Base-by-base conservation (phyloP, 2,797 vertebrate species). In the Cetoscarus ocellatus region DNA sequence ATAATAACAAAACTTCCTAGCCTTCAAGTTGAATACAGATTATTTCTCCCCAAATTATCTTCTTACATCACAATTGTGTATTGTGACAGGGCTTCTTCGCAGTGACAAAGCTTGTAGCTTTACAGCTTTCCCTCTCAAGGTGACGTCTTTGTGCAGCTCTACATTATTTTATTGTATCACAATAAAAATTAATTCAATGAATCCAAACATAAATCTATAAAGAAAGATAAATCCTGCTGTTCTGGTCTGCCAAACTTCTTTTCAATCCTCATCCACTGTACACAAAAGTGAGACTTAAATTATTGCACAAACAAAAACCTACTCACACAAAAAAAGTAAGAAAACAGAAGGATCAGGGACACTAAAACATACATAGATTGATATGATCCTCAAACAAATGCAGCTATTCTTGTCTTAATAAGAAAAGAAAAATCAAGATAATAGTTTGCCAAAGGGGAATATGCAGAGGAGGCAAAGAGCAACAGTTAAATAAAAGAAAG, bases 381-480 rank as follows among this genome's bases (percentile, higher is more conserved):
- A 34, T 34, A 7, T 50, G 50, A 59, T 39, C 7, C 14, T 56
- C 34, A 56, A 65, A 59, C 10, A 70, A 36, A 59, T 54, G 12
- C 40, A 48, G 61, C n/a, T 53, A 27, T 40, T n/a, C 11, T 10
- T 6, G 3, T 47, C 40, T 50, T 3, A 19, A 9, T 38, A 34
- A 14, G 7, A 47, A 60, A 43, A 17, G 1, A 11, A 43, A 49
- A 7, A 48, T 4, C 57, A 9, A 49, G 35, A 73, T 27, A 27
- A 39, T 39, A 36, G 6, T 36, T 38, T 19, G 59, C 44, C 1
- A 15, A 56, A 63, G 48, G 7, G 13, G 11, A 63, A 54, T 58
- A 55, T 36, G 19, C 62, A 10, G 61, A 59, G 40, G n/a, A 50
- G 15, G 56, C 56, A 57, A 51, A 54, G 44, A 73, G 64, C 40